These are phyloP conservation scores for Hymenochirus boettgeri DNA, from an alignment of 2,113 vertebrate species.

Conservation along the genomic window DNA sequence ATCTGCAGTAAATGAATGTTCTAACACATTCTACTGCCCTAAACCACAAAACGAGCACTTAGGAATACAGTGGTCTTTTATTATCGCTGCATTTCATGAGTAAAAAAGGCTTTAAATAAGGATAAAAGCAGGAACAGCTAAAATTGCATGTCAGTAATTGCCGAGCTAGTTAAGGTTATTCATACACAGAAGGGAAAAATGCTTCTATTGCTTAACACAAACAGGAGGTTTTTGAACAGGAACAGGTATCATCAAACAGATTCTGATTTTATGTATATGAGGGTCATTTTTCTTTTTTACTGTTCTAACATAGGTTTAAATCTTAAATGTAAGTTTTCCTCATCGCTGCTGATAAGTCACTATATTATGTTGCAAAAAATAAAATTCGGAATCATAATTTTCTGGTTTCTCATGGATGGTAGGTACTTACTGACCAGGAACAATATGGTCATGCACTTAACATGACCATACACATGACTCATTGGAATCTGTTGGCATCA, in stretches of 20 bases:
- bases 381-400: too few species aligned
- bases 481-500: too few species aligned
- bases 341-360: too few species aligned
- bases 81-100: conserved; percentile 29
- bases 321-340: too few species aligned
- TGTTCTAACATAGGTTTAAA: too few species aligned
- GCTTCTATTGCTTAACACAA: conserved; percentile 8
- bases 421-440: too few species aligned
- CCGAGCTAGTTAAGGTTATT: conserved; percentile 19
- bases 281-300: too few species aligned
- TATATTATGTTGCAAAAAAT: too few species aligned
- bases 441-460: too few species aligned
- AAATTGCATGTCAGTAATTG: conserved; percentile 32
- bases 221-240: conserved; percentile 9
- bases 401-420: too few species aligned
- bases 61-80: conserved; percentile 22
- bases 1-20: conserved; percentile 26
- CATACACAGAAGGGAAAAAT: conserved; percentile 13
- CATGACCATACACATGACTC: too few species aligned
- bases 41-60: conserved; percentile 33
- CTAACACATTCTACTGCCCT: conserved; percentile 27
- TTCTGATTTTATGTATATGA: not conserved
- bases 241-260: not conserved
- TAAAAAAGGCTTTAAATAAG: conserved; percentile 29
- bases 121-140: conserved; percentile 25